These are phyloP conservation scores for Odobenus rosmarus DNA, from an alignment of 2,113 vertebrate species.

Conservation along the genomic window DNA sequence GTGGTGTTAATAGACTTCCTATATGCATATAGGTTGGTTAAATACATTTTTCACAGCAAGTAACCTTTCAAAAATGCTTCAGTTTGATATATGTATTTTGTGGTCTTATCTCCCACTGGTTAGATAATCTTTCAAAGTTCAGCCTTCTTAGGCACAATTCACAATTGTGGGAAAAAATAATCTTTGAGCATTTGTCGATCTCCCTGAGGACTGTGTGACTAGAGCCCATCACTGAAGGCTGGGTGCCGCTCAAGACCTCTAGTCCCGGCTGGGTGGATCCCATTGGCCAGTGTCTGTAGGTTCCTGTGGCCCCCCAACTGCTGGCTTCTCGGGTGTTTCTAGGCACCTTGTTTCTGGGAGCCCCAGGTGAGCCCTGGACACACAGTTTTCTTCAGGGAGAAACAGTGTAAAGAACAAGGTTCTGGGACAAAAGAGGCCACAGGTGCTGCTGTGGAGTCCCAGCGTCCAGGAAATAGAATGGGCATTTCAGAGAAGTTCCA, in stretches of 20 bases:
- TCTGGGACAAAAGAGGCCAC: background rate
- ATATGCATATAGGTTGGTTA: background rate
- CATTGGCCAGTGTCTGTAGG: background rate
- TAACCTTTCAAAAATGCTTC: slow-evolving; percentile 51
- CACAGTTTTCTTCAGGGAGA: background rate
- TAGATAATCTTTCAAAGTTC: background rate
- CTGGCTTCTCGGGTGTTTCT: background rate
- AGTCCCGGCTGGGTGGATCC: background rate
- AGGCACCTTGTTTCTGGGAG: background rate
- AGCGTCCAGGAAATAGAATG: background rate
- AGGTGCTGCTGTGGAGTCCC: background rate
- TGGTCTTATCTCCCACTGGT: background rate
- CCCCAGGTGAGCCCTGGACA: background rate
- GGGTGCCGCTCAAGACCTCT: background rate
- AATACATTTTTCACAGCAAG: slow-evolving; percentile 38
- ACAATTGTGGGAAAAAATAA: background rate
- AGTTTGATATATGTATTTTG: background rate
- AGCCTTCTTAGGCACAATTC: background rate
- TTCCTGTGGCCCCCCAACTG: background rate
- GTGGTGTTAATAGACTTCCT: slow-evolving; percentile 53
- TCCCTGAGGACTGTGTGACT: background rate
- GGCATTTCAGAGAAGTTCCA: background rate
- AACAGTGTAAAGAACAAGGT: background rate
- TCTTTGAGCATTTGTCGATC: background rate
- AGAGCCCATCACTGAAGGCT: background rate